phyloP scores from a whole-genome alignment of 2,113 vertebrate species.

The Nanorana parkeri region DNA sequence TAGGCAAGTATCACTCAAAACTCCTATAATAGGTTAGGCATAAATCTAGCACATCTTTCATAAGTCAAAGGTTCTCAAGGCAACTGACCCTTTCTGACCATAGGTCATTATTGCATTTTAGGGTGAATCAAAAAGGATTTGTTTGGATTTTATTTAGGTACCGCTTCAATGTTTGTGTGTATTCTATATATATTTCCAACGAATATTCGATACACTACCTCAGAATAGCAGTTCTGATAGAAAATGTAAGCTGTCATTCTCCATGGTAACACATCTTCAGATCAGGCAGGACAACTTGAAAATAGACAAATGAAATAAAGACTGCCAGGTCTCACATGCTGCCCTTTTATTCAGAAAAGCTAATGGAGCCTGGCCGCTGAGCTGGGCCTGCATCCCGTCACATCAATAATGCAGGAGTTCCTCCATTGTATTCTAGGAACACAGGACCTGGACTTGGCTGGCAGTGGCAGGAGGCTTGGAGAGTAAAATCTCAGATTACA shows the following conservation, averaged over 20 bases:
- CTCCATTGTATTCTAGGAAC: constrained; percentile 37
- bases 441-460: constrained; percentile 13
- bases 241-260: not conserved
- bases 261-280: constrained; percentile 21
- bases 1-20: too few species aligned
- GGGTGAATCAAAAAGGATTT: too few species aligned
- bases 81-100: too few species aligned
- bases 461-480: constrained; percentile 1
- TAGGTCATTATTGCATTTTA: too few species aligned
- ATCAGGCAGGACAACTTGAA: constrained; percentile 18
- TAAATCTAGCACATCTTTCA: too few species aligned
- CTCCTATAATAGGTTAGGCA: too few species aligned
- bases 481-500: constrained; percentile 39
- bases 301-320: constrained; percentile 34
- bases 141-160: not conserved
- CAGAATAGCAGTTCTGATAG: not conserved
- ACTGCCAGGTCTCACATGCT: constrained; percentile 14
- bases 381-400: constrained; percentile 3
- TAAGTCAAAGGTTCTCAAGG: too few species aligned
- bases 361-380: constrained; percentile 23
- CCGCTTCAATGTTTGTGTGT: not conserved
- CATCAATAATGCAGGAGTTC: constrained; percentile 49
- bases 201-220: not conserved
- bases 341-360: constrained; percentile 44
- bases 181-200: not conserved